These are phyloP conservation scores for Tinea trinotella DNA, from an alignment of 2,888 invertebrate species.

Conservation along the genomic window DNA sequence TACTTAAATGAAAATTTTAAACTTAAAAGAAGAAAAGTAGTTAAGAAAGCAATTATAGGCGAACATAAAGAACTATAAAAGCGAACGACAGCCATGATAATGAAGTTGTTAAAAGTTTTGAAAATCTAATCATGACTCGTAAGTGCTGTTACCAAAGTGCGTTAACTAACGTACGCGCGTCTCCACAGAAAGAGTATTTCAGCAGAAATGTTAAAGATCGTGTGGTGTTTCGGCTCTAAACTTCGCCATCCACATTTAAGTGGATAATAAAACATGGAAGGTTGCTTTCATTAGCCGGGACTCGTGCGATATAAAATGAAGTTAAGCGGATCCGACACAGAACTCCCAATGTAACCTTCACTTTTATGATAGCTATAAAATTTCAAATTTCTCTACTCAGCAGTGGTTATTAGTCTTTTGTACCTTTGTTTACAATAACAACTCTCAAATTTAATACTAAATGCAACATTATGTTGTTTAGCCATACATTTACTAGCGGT, in stretches of 20 bases:
- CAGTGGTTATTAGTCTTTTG: slow-evolving; percentile 29
- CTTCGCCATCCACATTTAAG: slow-evolving; percentile 39
- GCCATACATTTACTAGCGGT: neutral
- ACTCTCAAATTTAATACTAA: neutral
- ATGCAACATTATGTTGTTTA: neutral
- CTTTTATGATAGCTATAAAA: slow-evolving; percentile 60
- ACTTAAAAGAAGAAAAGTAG: no score
- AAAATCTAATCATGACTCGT: neutral
- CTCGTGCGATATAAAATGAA: slow-evolving; percentile 44
- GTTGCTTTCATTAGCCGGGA: slow-evolving; percentile 54
- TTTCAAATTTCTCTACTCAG: slow-evolving; percentile 54
- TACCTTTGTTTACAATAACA: slow-evolving; percentile 28
- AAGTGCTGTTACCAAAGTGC: slow-evolving; percentile 5
- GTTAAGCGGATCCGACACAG: slow-evolving; percentile 34
- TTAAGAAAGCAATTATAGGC: no score
- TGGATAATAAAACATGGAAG: slow-evolving; percentile 57
- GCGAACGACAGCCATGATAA: neutral
- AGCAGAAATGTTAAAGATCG: slow-evolving; percentile 28
- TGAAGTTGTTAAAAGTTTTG: neutral
- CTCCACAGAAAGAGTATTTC: slow-evolving; percentile 20
- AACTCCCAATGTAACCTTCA: slow-evolving; percentile 48
- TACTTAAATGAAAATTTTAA: no score
- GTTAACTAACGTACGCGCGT: slow-evolving; percentile 4
- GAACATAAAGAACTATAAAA: slow-evolving; percentile 1
- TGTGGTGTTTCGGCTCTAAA: slow-evolving; percentile 28